Conservation (phyloP, 2,888 invertebrate species). For the Brenthis ino region DNA sequence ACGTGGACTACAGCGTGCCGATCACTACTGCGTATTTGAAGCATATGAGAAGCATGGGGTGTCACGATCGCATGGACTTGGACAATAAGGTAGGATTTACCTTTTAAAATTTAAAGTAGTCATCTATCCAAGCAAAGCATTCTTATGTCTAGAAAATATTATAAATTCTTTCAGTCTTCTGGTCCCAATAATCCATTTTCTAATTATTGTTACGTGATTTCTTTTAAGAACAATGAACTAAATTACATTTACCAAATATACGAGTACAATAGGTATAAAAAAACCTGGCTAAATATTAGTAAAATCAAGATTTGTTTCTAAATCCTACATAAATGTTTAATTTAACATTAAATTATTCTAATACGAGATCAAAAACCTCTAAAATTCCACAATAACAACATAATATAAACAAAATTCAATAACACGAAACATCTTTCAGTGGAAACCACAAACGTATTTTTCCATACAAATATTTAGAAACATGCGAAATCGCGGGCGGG, state of each 20-base stretch:
- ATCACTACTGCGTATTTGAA: conserved; percentile 95
- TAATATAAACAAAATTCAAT: conserved; percentile 25
- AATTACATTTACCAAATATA: no score
- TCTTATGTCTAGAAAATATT: no score
- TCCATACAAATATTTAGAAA: conserved; percentile 55
- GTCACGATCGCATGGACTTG: conserved; percentile 62
- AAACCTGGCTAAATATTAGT: no score
- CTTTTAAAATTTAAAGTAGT: no score
- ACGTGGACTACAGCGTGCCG: conserved; percentile 92
- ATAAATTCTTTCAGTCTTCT: no score
- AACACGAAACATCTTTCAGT: conserved; percentile 27
- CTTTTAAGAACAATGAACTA: no score
- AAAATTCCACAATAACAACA: not conserved
- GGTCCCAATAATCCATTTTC: no score
- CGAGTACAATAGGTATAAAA: no score
- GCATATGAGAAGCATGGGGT: conserved; percentile 88
- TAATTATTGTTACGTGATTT: no score
- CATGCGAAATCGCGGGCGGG: conserved; percentile 53
- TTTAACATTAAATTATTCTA: no score
- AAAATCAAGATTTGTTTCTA: no score
- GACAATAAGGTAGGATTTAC: conserved; percentile 67
- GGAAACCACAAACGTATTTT: conserved; percentile 51
- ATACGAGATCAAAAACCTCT: not conserved
- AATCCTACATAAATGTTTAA: not conserved
- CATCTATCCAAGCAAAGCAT: no score